Base-by-base conservation (phyloP, 2,797 vertebrate genomes). In the Enteromius radiatus region DNA sequence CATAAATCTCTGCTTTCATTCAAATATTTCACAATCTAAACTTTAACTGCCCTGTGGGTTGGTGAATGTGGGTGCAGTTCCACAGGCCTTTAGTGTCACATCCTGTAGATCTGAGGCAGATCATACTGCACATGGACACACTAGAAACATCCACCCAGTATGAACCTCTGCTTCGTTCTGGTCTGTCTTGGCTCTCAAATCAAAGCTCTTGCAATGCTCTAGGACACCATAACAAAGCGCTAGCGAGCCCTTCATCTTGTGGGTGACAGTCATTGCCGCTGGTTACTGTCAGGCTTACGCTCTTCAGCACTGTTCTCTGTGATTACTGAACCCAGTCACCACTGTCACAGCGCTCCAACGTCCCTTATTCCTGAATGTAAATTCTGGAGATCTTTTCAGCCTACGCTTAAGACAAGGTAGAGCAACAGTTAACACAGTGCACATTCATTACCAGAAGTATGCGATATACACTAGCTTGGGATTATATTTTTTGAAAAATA, bases 301-400 rank as follows among this genome's bases (percentile, higher is more conserved):
- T 83, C 82, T 81, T 75, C 82, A 26, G 47, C 64, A 54, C 41
- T 26, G n/a, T 8, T 15, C n/a, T 45, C 45, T 54, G 23, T 41
- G 82, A 84, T 75, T 52, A 75, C 28, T 56, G 68, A 86, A 70
- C 74, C 28, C 71, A 69, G 47, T 81, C 59, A 84, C 56, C 84
- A 84, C 84, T 84, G 77, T 80, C 83, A 86, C 84, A 31, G 79
- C 31, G 21, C 69, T 88, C 85, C 81, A 54, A 85, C 84, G 45
- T 12, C 73, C 61, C 78, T 78, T 65, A 52, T 65, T 63, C 31
- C 45, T 76, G 23, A 7, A 38, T 56, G 19, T 43, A 28, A 1
- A 36, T 21, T 78, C 41, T 52, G 23, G 67, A 64, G 33, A 56
- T 69, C 17, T 45, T 23, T 56, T 23, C 52, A 33, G 26, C 7